Evolutionary conservation across 2,888 invertebrate species (phyloP), one percentile per base, ranked within the genome.

Genomic region (Acrocyrtus sp.): DNA sequence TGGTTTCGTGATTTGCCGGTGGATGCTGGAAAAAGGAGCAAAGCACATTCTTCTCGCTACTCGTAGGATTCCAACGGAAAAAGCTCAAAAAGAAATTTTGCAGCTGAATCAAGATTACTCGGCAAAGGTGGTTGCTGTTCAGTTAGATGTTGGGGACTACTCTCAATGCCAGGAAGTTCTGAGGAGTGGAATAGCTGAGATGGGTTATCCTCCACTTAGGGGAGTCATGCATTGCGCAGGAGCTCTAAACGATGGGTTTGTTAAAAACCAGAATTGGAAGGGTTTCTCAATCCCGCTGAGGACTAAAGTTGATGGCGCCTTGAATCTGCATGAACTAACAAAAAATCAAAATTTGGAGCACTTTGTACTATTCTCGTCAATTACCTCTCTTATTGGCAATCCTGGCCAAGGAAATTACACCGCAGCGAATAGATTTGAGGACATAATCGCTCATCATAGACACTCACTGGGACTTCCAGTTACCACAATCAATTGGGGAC

Each of bases 211-310:
- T 34, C 39, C 53, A 56, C 21, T 73, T 27, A 19, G 69, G 12
- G 74, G 74, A 10, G 51, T 74, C 0, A 51, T 60, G 1, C 73
- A 74, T 19, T 68, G 68, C 22, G 73, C 73, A 12, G 74, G 74
- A 0, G 53, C 53, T 4, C 27, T 74, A 1, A 21, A 47, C 1
- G 74, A 74, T 39, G 56, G 26, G 3, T 4, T 69, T 15, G 39
- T 69, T n/a, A 27, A 22, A 2, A 69, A 74, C 26, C 74, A 69
- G 26, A 65, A 48, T 3, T 74, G 74, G 74, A 60, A 69, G 4
- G 26, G 17, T 6, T 69, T 56, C 24, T n/a, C 21, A 12, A 27
- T 29, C 1, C 34, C 48, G 1, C 57, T 68, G n/a, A 39, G 47
- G 0, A 58, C 74, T 0, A 74, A 74, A 27, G 53, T 74, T 0